These are phyloP conservation scores for Anoplolepis gracilipes DNA, from an alignment of 1,140 invertebrate species.

Conservation along the genomic window DNA sequence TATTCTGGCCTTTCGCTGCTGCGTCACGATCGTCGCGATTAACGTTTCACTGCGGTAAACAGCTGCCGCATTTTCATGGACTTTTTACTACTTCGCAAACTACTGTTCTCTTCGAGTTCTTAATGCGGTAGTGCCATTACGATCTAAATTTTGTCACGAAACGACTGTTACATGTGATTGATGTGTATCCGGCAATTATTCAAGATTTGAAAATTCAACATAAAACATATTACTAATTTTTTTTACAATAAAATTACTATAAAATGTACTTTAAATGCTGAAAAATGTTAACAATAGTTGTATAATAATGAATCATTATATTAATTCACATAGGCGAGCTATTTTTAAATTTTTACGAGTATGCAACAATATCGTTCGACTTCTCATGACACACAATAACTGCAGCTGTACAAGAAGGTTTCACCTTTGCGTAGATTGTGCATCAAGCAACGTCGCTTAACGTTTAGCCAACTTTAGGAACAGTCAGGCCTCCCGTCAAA, in stretches of 20 bases:
- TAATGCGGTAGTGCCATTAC: slow-evolving; percentile 50
- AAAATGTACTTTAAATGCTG: background rate
- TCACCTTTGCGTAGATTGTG: slow-evolving; percentile 15
- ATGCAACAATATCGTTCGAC: background rate
- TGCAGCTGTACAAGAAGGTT: background rate
- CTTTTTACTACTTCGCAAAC: slow-evolving; percentile 53
- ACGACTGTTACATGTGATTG: slow-evolving; percentile 28
- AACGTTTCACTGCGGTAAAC: slow-evolving; percentile 63
- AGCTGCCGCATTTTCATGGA: slow-evolving; percentile 53
- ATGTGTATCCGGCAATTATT: slow-evolving; percentile 7
- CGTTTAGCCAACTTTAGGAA: slow-evolving; percentile 55
- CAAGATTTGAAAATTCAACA: background rate
- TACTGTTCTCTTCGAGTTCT: slow-evolving; percentile 45
- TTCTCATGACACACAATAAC: background rate
- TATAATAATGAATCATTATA: background rate
- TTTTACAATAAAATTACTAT: background rate
- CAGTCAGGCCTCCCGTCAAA: slow-evolving; percentile 44
- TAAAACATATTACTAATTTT: background rate
- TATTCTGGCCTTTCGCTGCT: slow-evolving; percentile 44
- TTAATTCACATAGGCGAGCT: slow-evolving; percentile 7
- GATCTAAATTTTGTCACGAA: slow-evolving; percentile 48
- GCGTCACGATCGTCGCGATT: slow-evolving; percentile 55
- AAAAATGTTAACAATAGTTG: background rate
- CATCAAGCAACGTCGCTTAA: slow-evolving; percentile 48
- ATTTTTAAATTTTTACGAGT: background rate